A percentile compares a stretch with the other conserved stretches of the same genome.
These are phyloP conservation scores for Linyphia triangularis DNA, from an alignment of 2,888 invertebrate species.

Conservation along the genomic window DNA sequence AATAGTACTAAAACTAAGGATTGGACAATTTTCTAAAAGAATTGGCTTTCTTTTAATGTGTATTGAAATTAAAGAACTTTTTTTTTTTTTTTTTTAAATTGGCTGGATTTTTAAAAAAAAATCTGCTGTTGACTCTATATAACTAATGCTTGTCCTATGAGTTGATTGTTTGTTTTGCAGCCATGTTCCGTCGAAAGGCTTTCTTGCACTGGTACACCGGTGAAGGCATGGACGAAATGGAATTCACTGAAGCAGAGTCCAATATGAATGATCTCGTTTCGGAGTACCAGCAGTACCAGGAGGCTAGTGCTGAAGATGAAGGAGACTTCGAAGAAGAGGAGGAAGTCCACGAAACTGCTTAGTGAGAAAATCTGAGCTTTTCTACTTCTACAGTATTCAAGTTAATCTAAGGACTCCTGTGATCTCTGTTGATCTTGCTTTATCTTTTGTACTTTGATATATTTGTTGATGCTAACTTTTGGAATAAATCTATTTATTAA, in stretches of 20 bases:
- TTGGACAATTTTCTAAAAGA: background rate
- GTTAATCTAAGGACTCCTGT: background rate
- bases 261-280: slow-evolving; percentile 93
- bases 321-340: slow-evolving; percentile 80
- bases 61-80: background rate
- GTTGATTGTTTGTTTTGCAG: slow-evolving; percentile 79
- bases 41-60: background rate
- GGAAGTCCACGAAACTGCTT: slow-evolving; percentile 47
- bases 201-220: slow-evolving; percentile 99
- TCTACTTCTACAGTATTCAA: background rate
- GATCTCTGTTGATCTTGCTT: background rate
- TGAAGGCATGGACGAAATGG: slow-evolving; percentile 98
- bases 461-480: background rate
- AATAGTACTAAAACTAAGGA: too few species aligned
- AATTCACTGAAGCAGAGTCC: slow-evolving; percentile 96
- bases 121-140: too few species aligned
- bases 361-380: background rate
- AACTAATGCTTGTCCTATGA: slow-evolving; percentile 79
- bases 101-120: background rate
- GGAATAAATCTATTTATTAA: background rate
- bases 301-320: slow-evolving; percentile 90
- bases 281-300: slow-evolving; percentile 96
- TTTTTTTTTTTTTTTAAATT: background rate
- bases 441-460: background rate
- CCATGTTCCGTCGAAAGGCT: slow-evolving; percentile 97